These are phyloP conservation scores for Prionailurus viverrinus DNA, from an alignment of 2,113 vertebrate species.

Conservation along the genomic window DNA sequence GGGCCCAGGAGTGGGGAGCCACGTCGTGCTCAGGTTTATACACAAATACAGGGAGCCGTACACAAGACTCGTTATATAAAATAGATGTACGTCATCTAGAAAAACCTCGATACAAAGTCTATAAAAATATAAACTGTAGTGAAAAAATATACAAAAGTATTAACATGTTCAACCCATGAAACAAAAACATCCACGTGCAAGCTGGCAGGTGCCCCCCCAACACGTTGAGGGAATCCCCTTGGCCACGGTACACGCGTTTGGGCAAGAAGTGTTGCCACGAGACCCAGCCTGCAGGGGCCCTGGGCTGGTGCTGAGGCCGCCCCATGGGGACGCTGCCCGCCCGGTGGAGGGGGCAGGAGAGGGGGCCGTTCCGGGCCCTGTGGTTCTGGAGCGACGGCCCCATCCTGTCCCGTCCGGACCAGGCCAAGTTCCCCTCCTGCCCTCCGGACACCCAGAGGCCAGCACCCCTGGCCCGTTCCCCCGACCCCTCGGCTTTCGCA, in stretches of 20 bases:
- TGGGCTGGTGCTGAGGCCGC: no score
- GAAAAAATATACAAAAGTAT: constrained; percentile 65
- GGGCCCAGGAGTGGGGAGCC: neutral
- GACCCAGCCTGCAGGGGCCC: neutral
- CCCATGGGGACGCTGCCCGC: no score
- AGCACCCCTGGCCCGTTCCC: neutral
- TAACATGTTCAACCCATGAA: neutral
- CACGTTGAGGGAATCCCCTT: rapidly evolving
- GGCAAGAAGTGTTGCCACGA: neutral
- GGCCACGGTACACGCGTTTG: rapidly evolving
- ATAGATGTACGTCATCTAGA: neutral
- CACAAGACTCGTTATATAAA: constrained; percentile 59
- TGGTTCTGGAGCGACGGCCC: neutral
- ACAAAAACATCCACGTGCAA: neutral
- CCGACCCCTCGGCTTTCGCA: rapidly evolving
- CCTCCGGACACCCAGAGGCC: neutral
- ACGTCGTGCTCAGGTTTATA: neutral
- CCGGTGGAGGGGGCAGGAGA: neutral
- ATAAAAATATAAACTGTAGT: constrained; percentile 82
- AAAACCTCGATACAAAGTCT: constrained; percentile 70
- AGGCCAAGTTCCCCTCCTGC: neutral
- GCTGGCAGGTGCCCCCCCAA: neutral
- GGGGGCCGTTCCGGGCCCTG: no score
- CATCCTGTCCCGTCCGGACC: neutral
- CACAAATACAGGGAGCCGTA: constrained; percentile 13